These are phyloP conservation scores for Hyla sarda DNA, from an alignment of 2,113 vertebrate genomes.

Conservation along the genomic window DNA sequence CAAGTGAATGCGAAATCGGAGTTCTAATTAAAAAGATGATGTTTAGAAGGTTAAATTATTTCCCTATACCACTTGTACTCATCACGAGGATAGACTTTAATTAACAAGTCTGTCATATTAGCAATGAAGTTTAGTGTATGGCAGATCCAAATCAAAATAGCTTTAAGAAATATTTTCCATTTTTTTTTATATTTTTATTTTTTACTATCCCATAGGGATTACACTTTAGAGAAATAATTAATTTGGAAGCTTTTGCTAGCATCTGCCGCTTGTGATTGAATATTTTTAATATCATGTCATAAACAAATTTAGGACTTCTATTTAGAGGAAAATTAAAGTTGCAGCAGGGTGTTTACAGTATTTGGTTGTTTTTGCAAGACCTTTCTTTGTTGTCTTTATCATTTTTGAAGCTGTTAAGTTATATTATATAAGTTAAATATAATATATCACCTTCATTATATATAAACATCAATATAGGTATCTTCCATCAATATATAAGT, in stretches of 20 bases:
- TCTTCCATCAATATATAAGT: not conserved
- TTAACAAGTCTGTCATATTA: slow-evolving; percentile 65
- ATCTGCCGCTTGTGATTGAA: slow-evolving; percentile 55
- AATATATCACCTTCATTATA: not conserved
- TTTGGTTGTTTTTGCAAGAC: not conserved
- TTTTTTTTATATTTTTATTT: slow-evolving; percentile 58
- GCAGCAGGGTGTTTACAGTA: not conserved
- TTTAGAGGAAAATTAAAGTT: slow-evolving; percentile 27
- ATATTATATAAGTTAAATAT: not conserved
- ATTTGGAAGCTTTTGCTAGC: slow-evolving; percentile 48
- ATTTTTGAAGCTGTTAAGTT: not conserved
- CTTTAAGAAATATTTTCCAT: slow-evolving; percentile 56
- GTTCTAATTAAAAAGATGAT: slow-evolving; percentile 64
- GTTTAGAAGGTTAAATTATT: slow-evolving; percentile 68
- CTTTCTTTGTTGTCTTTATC: not conserved
- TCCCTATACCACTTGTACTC: slow-evolving; percentile 56
- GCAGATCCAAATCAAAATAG: slow-evolving; percentile 62
- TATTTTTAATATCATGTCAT: slow-evolving; percentile 50
- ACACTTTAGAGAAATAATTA: slow-evolving; percentile 48
- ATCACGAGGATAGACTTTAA: slow-evolving; percentile 64
- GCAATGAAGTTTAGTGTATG: slow-evolving; percentile 53
- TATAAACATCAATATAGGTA: not conserved
- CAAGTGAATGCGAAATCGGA: slow-evolving; percentile 61
- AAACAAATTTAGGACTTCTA: slow-evolving; percentile 25
- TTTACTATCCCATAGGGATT: slow-evolving; percentile 39